These are phyloP conservation scores for Alethe castanea DNA, from an alignment of 2,113 vertebrate species.

Conservation along the genomic window DNA sequence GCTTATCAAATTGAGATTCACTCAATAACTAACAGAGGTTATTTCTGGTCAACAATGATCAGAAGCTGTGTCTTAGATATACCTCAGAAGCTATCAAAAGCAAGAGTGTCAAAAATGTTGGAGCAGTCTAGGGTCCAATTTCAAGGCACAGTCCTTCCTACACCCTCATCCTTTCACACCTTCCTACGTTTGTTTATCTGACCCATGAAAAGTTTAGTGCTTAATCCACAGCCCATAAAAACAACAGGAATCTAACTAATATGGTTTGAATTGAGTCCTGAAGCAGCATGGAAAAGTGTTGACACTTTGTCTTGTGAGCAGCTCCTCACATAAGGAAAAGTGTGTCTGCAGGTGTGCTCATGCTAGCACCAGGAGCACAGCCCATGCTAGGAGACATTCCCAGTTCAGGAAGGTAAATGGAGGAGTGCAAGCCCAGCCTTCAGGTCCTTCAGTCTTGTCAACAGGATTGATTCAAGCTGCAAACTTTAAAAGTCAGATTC, in stretches of 20 bases:
- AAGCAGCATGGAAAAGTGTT: not conserved
- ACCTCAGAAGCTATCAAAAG: not conserved
- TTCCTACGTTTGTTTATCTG: not conserved
- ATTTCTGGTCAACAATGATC: not conserved
- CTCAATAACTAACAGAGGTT: not conserved
- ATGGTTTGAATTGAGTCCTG: not conserved
- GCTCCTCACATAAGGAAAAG: not conserved
- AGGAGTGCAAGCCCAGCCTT: not conserved
- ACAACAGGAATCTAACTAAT: not conserved
- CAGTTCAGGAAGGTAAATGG: not conserved
- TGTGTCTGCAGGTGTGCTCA: not conserved
- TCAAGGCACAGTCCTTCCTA: not conserved
- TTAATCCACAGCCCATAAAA: not conserved
- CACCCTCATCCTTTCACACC: not conserved
- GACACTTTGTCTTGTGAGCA: not conserved
- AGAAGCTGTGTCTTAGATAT: not conserved
- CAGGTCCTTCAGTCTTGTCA: not conserved
- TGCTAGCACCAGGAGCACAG: not conserved
- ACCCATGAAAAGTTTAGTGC: not conserved
- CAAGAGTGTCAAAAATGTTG: not conserved
- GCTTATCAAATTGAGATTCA: not conserved
- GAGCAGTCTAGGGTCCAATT: not conserved
- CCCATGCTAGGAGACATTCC: not conserved
- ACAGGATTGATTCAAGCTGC: not conserved
- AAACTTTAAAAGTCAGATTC: not conserved